phyloP scores from a whole-genome alignment of 2,113 vertebrate genomes.

The Myrmophylax atrothorax region DNA sequence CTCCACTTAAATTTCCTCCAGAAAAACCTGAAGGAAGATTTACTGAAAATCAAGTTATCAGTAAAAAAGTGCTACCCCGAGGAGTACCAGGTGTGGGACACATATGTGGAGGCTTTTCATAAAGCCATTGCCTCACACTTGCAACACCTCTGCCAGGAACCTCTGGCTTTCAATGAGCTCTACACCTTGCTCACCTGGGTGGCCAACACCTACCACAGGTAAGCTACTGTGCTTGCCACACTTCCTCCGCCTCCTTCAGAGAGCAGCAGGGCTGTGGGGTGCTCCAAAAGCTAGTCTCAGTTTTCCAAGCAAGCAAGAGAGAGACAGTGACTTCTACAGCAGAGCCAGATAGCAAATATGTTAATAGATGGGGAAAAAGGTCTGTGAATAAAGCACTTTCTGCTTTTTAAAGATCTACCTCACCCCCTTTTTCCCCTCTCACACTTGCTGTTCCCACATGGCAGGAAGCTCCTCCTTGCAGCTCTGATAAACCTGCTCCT shows the following conservation, averaged over 20 bases:
- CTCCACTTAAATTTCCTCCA: constrained; percentile 62
- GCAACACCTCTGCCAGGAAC: constrained; percentile 38
- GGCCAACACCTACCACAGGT: constrained; percentile 75
- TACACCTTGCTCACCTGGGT: constrained; percentile 74
- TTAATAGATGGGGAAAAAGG: background rate
- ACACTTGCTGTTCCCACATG: background rate
- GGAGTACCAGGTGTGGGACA: constrained; percentile 67
- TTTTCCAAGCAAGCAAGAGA: background rate
- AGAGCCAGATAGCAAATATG: background rate
- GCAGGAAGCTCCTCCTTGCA: background rate
- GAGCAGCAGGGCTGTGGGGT: background rate
- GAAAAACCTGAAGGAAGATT: constrained; percentile 41
- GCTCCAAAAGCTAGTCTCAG: background rate
- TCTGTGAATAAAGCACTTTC: background rate
- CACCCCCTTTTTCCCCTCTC: background rate
- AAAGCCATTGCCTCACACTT: constrained; percentile 68
- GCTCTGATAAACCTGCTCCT: background rate
- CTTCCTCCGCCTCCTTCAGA: background rate
- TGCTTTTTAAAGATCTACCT: background rate
- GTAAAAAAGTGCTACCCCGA: constrained; percentile 70
- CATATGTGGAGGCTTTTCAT: constrained; percentile 73
- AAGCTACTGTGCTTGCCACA: background rate
- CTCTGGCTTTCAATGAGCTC: constrained; percentile 17
- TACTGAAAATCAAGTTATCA: constrained; percentile 68
- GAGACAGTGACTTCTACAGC: background rate